A percentile compares a stretch with the other conserved stretches of the same genome.
These are phyloP conservation scores for Hemichromis elongatus DNA, from an alignment of 2,113 vertebrate species.

Conservation along the genomic window DNA sequence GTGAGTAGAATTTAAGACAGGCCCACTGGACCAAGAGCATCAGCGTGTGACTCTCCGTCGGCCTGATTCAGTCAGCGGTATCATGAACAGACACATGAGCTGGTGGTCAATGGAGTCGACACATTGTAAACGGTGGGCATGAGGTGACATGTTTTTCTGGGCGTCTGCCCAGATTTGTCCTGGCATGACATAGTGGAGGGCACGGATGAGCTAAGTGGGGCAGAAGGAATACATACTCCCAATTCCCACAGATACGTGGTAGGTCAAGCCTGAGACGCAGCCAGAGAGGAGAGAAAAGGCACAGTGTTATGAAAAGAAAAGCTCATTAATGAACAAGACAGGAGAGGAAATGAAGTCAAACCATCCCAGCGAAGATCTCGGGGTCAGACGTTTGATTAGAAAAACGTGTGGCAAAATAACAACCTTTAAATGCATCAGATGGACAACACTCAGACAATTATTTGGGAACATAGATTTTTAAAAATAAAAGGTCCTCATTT, in stretches of 20 bases:
- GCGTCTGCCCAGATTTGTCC: constrained; percentile 55
- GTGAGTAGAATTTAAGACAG: not conserved
- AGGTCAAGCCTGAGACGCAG: constrained; percentile 88
- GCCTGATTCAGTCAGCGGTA: constrained; percentile 1
- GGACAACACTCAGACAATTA: not conserved
- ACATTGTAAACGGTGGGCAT: constrained; percentile 47
- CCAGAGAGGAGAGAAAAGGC: constrained; percentile 39
- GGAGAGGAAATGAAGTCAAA: not conserved
- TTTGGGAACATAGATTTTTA: not conserved
- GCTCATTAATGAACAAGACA: not conserved
- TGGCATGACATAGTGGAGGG: constrained; percentile 56
- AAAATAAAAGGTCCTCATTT: not conserved
- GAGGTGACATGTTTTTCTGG: constrained; percentile 53
- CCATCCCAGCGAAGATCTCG: not conserved
- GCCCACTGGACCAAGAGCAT: not conserved
- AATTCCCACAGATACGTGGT: constrained; percentile 93
- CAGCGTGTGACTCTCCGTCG: not conserved
- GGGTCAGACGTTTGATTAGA: not conserved
- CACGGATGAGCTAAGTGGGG: constrained; percentile 56
- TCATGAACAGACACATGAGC: constrained; percentile 42
- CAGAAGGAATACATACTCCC: constrained; percentile 88
- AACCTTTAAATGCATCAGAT: not conserved
- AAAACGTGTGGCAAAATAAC: not conserved
- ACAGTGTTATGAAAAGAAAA: constrained; percentile 12
- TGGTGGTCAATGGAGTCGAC: constrained; percentile 50